A percentile compares a stretch with the other conserved stretches of the same genome.
phyloP scores from a whole-genome alignment of 1,140 invertebrate genomes.

The Drosophila dunni region DNA sequence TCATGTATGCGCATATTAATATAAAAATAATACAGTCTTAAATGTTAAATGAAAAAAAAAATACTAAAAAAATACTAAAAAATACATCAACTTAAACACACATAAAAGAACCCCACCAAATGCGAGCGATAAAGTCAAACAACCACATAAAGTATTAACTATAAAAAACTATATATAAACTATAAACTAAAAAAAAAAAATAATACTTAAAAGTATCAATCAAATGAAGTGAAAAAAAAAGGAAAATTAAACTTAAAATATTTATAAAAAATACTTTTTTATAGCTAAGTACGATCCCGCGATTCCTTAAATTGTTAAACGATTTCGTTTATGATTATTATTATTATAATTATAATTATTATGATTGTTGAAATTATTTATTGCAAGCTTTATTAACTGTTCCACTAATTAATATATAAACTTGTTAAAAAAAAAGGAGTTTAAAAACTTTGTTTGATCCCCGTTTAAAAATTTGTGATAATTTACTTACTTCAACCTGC shows the following conservation, averaged over 20 bases:
- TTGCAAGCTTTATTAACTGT: slow-evolving; percentile 32
- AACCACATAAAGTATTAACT: slow-evolving; percentile 52
- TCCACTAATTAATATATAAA: slow-evolving; percentile 14
- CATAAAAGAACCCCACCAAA: slow-evolving; percentile 65
- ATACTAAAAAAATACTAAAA: background rate
- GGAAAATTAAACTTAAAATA: too few relatives aligned
- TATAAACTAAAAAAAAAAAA: slow-evolving; percentile 51
- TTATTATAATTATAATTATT: background rate
- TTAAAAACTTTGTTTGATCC: slow-evolving; percentile 34
- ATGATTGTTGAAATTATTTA: slow-evolving; percentile 1
- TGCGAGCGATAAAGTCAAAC: slow-evolving; percentile 52
- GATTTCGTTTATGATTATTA: slow-evolving; percentile 19
- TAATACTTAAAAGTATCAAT: background rate
- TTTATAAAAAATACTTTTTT: background rate
- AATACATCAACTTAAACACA: slow-evolving; percentile 25
- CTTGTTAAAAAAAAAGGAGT: slow-evolving; percentile 38
- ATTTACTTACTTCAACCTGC: slow-evolving; percentile 30
- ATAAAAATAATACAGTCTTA: slow-evolving; percentile 15
- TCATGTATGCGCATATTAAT: too few relatives aligned
- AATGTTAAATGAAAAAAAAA: slow-evolving; percentile 1
- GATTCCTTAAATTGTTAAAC: slow-evolving; percentile 33
- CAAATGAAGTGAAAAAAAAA: background rate
- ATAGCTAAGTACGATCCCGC: slow-evolving; percentile 9
- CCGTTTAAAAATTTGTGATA: slow-evolving; percentile 43
- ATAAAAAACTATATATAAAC: slow-evolving; percentile 41